phyloP scores from a whole-genome alignment of 2,888 invertebrate genomes.

The Lepetodrilus schrolli region DNA sequence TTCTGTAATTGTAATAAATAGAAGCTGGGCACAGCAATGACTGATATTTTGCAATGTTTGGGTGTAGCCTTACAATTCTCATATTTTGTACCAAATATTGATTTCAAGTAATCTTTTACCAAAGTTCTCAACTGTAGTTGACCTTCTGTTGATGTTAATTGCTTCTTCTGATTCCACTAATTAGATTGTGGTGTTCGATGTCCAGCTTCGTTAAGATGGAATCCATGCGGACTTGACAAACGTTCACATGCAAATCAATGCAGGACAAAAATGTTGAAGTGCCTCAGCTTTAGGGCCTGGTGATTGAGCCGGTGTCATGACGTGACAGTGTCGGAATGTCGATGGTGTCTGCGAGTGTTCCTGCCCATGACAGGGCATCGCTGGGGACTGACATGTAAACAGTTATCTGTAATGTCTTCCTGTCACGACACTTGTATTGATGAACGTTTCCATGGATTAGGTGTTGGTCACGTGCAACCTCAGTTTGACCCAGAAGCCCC shows the following conservation, averaged over 20 bases:
- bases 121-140: neutral
- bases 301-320: neutral
- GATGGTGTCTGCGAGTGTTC: neutral
- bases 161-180: neutral
- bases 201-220: neutral
- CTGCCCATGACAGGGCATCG: neutral
- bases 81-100: neutral
- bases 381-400: neutral
- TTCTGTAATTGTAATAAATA: no score
- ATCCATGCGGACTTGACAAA: neutral
- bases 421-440: neutral
- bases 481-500: neutral
- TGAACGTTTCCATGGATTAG: neutral
- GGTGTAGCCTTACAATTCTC: neutral
- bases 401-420: neutral
- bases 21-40: no score
- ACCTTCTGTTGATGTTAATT: slow-evolving; percentile 4
- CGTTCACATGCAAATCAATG: neutral
- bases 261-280: neutral
- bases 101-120: neutral
- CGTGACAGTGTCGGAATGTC: neutral
- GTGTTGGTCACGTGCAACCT: neutral
- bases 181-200: neutral
- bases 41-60: no score
- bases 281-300: neutral